These are phyloP conservation scores for Campaea margaritaria DNA, from an alignment of 2,888 invertebrate genomes.

Conservation along the genomic window DNA sequence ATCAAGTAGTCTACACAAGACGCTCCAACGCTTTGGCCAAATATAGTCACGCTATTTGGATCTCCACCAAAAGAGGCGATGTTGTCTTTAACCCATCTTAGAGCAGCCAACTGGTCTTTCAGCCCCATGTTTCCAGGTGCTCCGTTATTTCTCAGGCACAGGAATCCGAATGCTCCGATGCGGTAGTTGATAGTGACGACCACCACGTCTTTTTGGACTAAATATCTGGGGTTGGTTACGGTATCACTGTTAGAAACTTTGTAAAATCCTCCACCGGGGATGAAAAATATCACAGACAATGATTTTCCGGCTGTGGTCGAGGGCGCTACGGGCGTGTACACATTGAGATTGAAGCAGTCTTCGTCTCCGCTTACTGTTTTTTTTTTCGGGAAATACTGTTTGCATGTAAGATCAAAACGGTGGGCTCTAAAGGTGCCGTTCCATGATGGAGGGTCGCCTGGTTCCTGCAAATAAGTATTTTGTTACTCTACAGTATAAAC, in stretches of 20 bases:
- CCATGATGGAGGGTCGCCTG: constrained; percentile 51
- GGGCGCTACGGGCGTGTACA: constrained; percentile 62
- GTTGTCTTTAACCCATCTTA: constrained; percentile 61
- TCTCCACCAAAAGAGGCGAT: constrained; percentile 62
- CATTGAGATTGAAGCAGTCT: constrained; percentile 59
- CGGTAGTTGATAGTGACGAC: constrained; percentile 62
- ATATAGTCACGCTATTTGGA: constrained; percentile 57
- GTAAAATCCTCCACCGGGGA: constrained; percentile 58
- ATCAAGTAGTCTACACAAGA: constrained; percentile 51
- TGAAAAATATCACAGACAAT: constrained; percentile 58
- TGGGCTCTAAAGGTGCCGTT: constrained; percentile 45
- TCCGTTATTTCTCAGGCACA: constrained; percentile 55
- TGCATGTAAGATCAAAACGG: constrained; percentile 41
- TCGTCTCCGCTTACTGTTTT: constrained; percentile 46
- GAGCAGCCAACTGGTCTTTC: constrained; percentile 62
- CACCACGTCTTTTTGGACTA: constrained; percentile 56
- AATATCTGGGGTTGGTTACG: constrained; percentile 56
- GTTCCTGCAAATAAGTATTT: constrained; percentile 39
- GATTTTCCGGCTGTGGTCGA: constrained; percentile 27
- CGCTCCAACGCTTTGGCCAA: constrained; percentile 62
- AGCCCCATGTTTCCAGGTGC: constrained; percentile 61
- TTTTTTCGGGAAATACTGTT: constrained; percentile 40
- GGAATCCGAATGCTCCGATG: constrained; percentile 60
- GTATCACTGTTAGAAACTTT: constrained; percentile 52
- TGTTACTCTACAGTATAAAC: background rate